Base-by-base conservation (phyloP, 2,888 invertebrate species). In the Drosophila stalkeri region DNA sequence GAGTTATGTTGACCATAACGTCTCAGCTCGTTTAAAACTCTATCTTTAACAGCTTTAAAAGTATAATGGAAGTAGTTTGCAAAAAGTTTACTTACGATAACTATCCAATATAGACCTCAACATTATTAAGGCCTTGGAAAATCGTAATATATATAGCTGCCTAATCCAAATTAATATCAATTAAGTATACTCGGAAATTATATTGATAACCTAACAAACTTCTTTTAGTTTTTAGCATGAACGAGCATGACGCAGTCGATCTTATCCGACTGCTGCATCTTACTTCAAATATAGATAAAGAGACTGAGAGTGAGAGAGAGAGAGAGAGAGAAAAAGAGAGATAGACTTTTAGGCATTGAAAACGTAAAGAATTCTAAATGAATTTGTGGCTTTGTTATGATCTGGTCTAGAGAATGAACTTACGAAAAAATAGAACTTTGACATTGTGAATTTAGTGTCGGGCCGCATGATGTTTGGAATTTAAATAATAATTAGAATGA, bases 401-500 rank as follows among this genome's bases (percentile, higher is more conserved):
- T 43, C 9, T 35, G 35, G 16, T 37, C 37, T 37, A 9, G 16
- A 9, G 23, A 18, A 16, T 33, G 27, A 63, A 89, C 85, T 86
- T 86, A 86, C 85, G 84, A 74, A 77, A 72, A 86, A 86, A 64
- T 74, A 83, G 49, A 86, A 70, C 85, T 89, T 47, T 80, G 55
- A 52, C 20, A 12, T 47, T 49, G 39, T 16, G 18, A 41, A 4
- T 49, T 59, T 60, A n/a, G 23, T 18, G 23, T 23, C 41, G 41
- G 23, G 49, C 67, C 47, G 67, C 47, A 55, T 49, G 27, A 47
- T 41, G 18, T 64, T 44, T 57, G 63, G 41, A 62, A 31, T 54
- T 33, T 69, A 64, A 79, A 79, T 41, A 75, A 64, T 75, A 74
- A 74, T 77, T 65, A 78, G 72, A 80, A 75, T 72, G 64, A 72